Conservation (phyloP, 2,888 invertebrate species). For the Schizotus pectinicornis region DNA sequence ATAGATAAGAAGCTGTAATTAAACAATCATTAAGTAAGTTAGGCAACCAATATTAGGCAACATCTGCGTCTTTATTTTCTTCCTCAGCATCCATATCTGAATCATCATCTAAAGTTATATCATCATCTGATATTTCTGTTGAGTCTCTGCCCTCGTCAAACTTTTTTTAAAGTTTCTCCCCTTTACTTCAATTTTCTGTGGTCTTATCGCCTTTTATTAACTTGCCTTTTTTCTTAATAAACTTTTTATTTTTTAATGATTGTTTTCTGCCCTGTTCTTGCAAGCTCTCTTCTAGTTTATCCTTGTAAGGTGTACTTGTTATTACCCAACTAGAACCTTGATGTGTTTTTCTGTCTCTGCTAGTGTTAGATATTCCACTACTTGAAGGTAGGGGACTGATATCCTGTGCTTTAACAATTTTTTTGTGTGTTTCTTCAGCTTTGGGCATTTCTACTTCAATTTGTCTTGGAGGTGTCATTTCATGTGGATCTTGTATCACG, state of each 20-base stretch:
- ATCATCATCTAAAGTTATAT: constrained; percentile 1
- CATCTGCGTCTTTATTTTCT: not conserved
- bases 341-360: not conserved
- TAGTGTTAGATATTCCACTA: not conserved
- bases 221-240: not conserved
- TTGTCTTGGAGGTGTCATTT: too few species aligned
- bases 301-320: constrained; percentile 11
- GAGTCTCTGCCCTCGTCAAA: not conserved
- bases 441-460: too few species aligned
- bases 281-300: not conserved
- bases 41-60: too few species aligned
- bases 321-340: constrained; percentile 7
- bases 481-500: too few species aligned
- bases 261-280: not conserved
- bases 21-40: too few species aligned
- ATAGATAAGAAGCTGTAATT: too few species aligned
- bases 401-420: not conserved
- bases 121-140: not conserved
- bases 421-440: not conserved
- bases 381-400: not conserved
- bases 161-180: not conserved
- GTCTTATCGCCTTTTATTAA: not conserved
- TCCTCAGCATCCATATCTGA: constrained; percentile 3
- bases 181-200: not conserved
- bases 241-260: not conserved